phyloP scores from a whole-genome alignment of 2,797 vertebrate species.

The Micrastur ruficollis region DNA sequence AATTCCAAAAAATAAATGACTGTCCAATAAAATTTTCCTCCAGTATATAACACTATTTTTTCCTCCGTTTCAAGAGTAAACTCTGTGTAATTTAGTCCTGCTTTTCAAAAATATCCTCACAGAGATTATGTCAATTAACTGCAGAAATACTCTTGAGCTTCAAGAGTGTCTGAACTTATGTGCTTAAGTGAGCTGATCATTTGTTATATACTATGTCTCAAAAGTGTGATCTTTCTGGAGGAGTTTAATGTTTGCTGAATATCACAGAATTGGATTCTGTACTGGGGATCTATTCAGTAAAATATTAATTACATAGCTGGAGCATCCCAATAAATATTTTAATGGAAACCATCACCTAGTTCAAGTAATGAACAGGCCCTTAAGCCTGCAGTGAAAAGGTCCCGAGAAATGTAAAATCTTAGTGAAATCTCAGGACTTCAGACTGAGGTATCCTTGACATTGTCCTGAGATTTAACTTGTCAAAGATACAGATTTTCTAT shows the following conservation, averaged over 20 bases:
- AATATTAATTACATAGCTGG: background rate
- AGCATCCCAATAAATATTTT: background rate
- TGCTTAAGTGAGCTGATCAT: background rate
- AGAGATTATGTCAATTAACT: slow-evolving; percentile 31
- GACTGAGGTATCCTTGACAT: background rate
- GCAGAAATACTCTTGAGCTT: background rate
- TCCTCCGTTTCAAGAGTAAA: background rate
- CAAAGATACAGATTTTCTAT: background rate
- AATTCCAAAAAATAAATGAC: background rate
- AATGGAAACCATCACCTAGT: background rate
- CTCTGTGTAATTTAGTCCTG: background rate
- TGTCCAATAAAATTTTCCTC: background rate
- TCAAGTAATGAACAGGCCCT: background rate
- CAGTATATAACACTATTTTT: background rate
- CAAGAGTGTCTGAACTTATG: background rate
- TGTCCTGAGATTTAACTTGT: background rate
- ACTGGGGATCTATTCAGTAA: background rate
- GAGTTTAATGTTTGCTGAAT: background rate
- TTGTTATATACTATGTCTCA: background rate
- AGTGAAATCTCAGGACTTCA: background rate
- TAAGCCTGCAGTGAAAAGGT: background rate
- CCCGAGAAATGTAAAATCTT: background rate
- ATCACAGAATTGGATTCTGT: background rate
- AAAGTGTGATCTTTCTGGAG: background rate
- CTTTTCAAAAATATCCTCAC: background rate